A percentile compares a stretch with the other conserved stretches of the same genome.
phyloP scores from a whole-genome alignment of 2,113 vertebrate genomes.

The Pachypanchax playfairii region DNA sequence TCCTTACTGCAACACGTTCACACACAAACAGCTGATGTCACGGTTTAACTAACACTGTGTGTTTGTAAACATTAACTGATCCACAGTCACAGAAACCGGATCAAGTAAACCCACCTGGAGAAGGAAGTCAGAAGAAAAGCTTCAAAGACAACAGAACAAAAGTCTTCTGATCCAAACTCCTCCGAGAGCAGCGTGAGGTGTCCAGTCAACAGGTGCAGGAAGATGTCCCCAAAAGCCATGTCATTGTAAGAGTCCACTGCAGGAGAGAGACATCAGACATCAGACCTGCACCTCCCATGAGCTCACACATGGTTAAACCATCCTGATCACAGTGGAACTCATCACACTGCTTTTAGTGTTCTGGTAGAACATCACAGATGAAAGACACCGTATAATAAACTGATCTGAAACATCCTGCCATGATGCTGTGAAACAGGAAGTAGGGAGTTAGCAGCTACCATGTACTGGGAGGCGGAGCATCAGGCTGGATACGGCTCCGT shows the following conservation, averaged over 20 bases:
- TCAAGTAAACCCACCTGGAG: constrained; percentile 81
- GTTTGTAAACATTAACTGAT: no score
- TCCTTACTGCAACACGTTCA: constrained; percentile 85
- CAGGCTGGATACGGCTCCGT: no score
- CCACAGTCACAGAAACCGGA: not conserved
- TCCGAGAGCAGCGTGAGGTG: constrained; percentile 92
- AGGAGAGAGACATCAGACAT: not conserved
- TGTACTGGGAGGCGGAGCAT: no score
- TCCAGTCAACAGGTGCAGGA: constrained; percentile 93
- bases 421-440: no score
- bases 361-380: no score
- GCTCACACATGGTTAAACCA: no score
- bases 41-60: not conserved
- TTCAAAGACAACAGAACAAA: constrained; percentile 91
- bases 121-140: constrained; percentile 91
- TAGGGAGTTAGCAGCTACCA: no score
- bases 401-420: no score
- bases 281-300: no score
- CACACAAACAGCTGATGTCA: constrained; percentile 3
- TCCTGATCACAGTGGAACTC: no score
- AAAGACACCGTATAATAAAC: no score
- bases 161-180: constrained; percentile 92
- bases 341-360: no score
- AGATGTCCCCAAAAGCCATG: constrained; percentile 93
- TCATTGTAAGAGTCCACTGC: constrained; percentile 93